Evolutionary conservation across 1,140 invertebrate genomes (phyloP), one percentile per base, ranked within the genome.

Genomic region (Goniozus legneri): DNA sequence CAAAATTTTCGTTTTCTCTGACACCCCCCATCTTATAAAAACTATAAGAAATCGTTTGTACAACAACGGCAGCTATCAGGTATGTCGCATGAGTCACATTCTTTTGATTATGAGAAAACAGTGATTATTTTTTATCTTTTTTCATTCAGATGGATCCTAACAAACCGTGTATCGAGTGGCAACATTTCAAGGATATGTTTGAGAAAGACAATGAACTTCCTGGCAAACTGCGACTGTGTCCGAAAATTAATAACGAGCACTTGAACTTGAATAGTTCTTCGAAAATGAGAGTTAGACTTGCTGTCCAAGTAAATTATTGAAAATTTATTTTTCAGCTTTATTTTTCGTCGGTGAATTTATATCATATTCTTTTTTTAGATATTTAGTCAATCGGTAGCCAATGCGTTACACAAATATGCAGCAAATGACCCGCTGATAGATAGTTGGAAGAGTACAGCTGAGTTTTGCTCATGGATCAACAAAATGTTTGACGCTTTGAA

Each of bases 21-120:
- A 58, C 27, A 36, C 47, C 24, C 50, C 56, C 10, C 59, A 61
- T 44, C 32, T 61, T n/a, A 49, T 56, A 0, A 58, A 61, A 41
- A 59, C 44, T 8, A 48, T 61, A 4, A 22, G 53, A 44, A 58
- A 61, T 19, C 46, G 47, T 6, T 24, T 58, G 20, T 36, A 47
- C 14, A 16, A 47, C 1, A 44, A 50, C 31, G 30, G 47, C 3
- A 8, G 7, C n/a, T 33, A 8, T 4, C 32, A 33, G 32, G 32
- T 33, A 33, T 10, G 14, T 33, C 3, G 3, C 3, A 33, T 33
- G 4, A 10, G 14, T 33, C 32, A 10, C 4, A 8, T 14, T 10
- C 32, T 4, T 14, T 27, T 27, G 4, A 27, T 10, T 27, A 33
- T 33, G 13, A 10, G 7, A 14, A 8, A 33, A n/a, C 32, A 33